These are phyloP conservation scores for Ectemnius continuus DNA, from an alignment of 2,888 invertebrate genomes.

Conservation along the genomic window DNA sequence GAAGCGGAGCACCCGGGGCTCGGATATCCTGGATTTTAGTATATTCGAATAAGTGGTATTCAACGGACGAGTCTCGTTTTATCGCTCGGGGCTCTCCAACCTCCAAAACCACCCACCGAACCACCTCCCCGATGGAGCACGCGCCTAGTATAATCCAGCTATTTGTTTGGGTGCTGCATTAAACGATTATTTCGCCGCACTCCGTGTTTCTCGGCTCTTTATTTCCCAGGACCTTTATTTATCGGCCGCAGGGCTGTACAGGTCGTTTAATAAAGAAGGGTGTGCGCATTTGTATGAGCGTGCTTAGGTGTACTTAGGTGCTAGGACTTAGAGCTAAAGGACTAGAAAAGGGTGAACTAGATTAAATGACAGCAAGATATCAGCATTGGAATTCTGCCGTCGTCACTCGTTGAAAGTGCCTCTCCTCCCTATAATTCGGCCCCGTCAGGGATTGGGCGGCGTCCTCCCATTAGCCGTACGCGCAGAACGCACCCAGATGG, in stretches of 20 bases:
- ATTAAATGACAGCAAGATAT: constrained; percentile 3
- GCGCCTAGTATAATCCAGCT: constrained; percentile 23
- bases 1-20: constrained; percentile 16
- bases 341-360: constrained; percentile 43
- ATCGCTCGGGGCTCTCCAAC: constrained; percentile 13
- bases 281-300: neutral
- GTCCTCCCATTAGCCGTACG: constrained; percentile 57
- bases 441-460: neutral
- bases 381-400: neutral
- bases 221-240: too few species aligned
- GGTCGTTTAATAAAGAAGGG: neutral
- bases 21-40: constrained; percentile 39
- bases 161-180: constrained; percentile 29
- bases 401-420: neutral
- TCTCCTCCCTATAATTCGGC: neutral
- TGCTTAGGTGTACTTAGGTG: constrained; percentile 1
- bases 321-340: constrained; percentile 27
- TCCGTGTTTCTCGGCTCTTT: too few species aligned
- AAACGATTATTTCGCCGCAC: constrained; percentile 23
- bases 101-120: neutral
- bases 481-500: constrained; percentile 68
- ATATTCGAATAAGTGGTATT: constrained; percentile 25
- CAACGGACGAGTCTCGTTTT: constrained; percentile 30
- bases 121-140: too few species aligned
- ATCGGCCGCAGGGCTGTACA: too few species aligned